phyloP scores from a whole-genome alignment of 2,797 vertebrate species.

The Numenius phaeopus region DNA sequence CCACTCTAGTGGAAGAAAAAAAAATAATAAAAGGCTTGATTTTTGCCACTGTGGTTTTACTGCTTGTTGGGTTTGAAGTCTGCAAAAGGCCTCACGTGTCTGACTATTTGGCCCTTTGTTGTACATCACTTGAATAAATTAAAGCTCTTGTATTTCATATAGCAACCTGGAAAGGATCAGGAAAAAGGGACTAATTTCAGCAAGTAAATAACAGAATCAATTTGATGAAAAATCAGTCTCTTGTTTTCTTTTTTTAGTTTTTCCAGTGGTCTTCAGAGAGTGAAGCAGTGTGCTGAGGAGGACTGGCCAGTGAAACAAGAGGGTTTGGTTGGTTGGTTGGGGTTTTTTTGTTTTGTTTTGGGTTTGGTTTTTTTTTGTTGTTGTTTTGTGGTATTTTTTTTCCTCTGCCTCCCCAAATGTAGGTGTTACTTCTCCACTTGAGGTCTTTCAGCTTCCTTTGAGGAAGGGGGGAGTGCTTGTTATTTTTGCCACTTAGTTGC shows the following conservation, averaged over 20 bases:
- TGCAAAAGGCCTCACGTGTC: not conserved
- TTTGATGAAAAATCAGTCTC: not conserved
- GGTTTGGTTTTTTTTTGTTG: not conserved
- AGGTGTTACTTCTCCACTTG: not conserved
- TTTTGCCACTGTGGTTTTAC: not conserved
- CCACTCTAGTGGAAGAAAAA: not conserved
- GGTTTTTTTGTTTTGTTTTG: not conserved
- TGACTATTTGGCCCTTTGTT: not conserved
- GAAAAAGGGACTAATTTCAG: not conserved
- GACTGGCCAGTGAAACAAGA: not conserved
- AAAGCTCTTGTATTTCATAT: not conserved
- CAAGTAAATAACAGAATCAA: not conserved
- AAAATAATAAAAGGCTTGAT: not conserved
- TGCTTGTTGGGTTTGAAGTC: not conserved
- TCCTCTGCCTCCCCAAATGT: not conserved
- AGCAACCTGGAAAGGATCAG: not conserved
- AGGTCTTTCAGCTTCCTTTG: not conserved
- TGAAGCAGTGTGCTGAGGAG: not conserved
- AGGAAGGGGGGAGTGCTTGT: not conserved
- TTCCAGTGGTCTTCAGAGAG: not conserved
- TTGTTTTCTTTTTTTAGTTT: not conserved
- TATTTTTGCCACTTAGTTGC: not conserved
- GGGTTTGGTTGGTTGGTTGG: fast-evolving
- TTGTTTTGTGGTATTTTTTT: not conserved
- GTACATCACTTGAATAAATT: not conserved